Evolutionary conservation across 2,888 invertebrate species (phyloP), one percentile per base, ranked within the genome.

Genomic region (Athrips mouffetella): DNA sequence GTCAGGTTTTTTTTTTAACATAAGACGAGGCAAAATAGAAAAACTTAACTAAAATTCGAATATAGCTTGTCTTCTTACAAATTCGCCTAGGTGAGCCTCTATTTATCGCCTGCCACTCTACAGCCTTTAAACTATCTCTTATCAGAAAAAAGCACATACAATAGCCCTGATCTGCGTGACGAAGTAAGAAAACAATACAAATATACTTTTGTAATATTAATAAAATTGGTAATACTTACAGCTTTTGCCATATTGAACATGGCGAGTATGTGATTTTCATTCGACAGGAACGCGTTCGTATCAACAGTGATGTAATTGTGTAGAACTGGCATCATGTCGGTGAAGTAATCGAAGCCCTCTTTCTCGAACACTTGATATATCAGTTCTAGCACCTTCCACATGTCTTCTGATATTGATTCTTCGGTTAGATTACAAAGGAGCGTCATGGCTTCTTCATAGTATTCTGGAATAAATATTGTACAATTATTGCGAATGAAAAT

Each of bases 221-320:
- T 11, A 10, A 11, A 13, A 6, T 31, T 18, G 8, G 29, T 29
- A 35, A 5, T 31, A 78, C 90, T 82, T 83, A 96, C 95, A 62
- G 92, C 90, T 90, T 96, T 96, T 71, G 96, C 96, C 96, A 99
- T 98, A 69, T 97, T 96, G 75, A 95, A 97, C 81, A 98, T 94
- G 40, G 96, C 96, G 58, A 97, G 82, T 52, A 99, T 90, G 58
- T 97, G 92, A 73, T 96, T 94, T 65, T 96, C 95, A 71, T 97
- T 94, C 0, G 96, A 94, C 27, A 99, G 89, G 81, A 99, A 99
- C 10, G 96, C 96, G 50, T 94, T 92, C 0, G 98, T 97, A 75
- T 99, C 99, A 2, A 98, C 95, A 0, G 97, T 98, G 45, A 99
- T 93, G 80, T 98, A 99, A 84, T 99, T 98, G 82, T 99, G 98